A percentile compares a stretch with the other conserved stretches of the same genome.
Evolutionary conservation across 1,140 invertebrate species (phyloP).

Genomic region (Cherax destructor): DNA sequence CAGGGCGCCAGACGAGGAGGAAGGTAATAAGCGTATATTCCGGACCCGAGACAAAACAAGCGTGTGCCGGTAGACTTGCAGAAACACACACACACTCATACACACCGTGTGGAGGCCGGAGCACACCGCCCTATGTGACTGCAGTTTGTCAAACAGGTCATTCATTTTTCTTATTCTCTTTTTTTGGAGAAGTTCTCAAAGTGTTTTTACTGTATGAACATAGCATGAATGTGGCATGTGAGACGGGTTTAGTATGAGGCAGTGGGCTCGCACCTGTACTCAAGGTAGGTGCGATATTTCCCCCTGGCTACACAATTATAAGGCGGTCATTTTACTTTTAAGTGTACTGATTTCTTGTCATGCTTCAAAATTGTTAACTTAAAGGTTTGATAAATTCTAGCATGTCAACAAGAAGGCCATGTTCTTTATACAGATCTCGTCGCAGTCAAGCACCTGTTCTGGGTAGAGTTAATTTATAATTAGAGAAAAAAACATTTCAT

Average conservation of each 20-base stretch:
- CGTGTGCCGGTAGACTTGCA: background rate
- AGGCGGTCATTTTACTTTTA: slow-evolving; percentile 18
- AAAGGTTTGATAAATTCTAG: background rate
- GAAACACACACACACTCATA: too few relatives aligned
- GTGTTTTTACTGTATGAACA: slow-evolving; percentile 40
- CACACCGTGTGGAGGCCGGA: background rate
- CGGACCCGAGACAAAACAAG: background rate
- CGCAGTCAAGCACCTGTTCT: slow-evolving; percentile 17
- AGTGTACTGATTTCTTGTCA: background rate
- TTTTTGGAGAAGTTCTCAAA: slow-evolving; percentile 22
- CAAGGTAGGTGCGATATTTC: slow-evolving; percentile 51
- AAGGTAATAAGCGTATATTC: slow-evolving; percentile 43
- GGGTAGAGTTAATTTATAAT: background rate
- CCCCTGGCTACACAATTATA: slow-evolving; percentile 1
- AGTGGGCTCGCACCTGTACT: slow-evolving; percentile 39
- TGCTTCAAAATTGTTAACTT: slow-evolving; percentile 6
- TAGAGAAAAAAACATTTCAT: background rate
- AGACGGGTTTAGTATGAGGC: slow-evolving; percentile 19
- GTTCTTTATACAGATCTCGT: background rate
- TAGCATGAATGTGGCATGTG: slow-evolving; percentile 62
- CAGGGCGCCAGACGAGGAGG: slow-evolving; percentile 56
- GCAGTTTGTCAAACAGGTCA: slow-evolving; percentile 3
- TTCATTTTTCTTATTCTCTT: slow-evolving; percentile 14
- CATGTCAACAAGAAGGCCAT: background rate
- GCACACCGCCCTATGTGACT: background rate